phyloP scores from a whole-genome alignment of 2,888 invertebrate genomes.

The Sialis fuliginosa region DNA sequence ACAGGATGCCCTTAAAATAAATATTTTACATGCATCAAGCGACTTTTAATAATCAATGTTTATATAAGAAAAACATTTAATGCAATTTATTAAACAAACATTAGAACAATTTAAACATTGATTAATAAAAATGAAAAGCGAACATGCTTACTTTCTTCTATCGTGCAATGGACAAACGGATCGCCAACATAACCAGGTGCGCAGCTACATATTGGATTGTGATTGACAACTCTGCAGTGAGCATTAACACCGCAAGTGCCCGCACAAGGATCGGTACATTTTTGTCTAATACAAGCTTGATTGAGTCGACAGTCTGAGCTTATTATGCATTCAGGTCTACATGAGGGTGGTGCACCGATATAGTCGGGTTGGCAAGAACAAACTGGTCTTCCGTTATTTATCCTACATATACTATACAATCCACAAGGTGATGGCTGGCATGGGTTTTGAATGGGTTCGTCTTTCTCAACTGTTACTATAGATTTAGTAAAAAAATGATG shows the following conservation, averaged over 20 bases:
- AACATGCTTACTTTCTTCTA: constrained; percentile 40
- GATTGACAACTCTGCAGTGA: constrained; percentile 59
- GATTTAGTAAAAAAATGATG: no score
- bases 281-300: constrained; percentile 59
- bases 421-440: constrained; percentile 66
- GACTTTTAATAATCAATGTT: no score
- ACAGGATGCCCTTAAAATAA: constrained; percentile 5
- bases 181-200: constrained; percentile 50
- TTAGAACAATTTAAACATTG: background rate
- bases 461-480: constrained; percentile 13
- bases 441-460: constrained; percentile 36
- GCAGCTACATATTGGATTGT: constrained; percentile 66
- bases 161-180: constrained; percentile 53
- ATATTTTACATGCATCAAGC: no score
- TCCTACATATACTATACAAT: constrained; percentile 57
- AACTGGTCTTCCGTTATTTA: constrained; percentile 50
- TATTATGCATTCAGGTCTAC: constrained; percentile 60
- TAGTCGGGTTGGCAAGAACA: constrained; percentile 59
- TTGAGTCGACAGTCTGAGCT: constrained; percentile 61
- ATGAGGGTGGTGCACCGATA: constrained; percentile 57
- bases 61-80: background rate
- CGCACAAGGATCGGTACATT: constrained; percentile 60
- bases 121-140: constrained; percentile 1
- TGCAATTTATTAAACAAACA: constrained; percentile 20
- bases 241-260: constrained; percentile 63